A percentile compares a stretch with the other conserved stretches of the same genome.
These are phyloP conservation scores for Catocala nupta DNA, from an alignment of 2,888 invertebrate genomes.

Conservation along the genomic window DNA sequence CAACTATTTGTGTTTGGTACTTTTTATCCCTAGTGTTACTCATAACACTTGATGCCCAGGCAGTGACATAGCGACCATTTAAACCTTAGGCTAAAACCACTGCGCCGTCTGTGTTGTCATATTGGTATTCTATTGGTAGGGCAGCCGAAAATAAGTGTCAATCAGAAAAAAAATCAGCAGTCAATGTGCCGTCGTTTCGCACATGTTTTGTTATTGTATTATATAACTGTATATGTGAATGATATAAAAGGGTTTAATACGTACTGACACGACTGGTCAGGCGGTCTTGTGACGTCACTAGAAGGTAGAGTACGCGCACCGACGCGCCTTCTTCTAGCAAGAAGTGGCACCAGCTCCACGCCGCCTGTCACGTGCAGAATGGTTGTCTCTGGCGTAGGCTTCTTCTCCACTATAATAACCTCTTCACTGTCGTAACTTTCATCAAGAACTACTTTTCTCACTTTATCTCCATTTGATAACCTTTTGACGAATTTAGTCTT, in stretches of 20 bases:
- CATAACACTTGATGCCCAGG: too few species aligned
- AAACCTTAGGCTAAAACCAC: too few species aligned
- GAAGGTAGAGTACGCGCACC: constrained; percentile 82
- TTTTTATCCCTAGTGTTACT: too few species aligned
- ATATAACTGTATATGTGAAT: background rate
- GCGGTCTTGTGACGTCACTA: constrained; percentile 81
- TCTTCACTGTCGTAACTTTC: constrained; percentile 57
- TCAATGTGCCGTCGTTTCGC: too few species aligned
- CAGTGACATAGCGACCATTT: too few species aligned
- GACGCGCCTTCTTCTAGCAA: constrained; percentile 89
- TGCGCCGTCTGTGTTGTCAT: too few species aligned
- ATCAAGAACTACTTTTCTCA: constrained; percentile 61
- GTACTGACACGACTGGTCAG: constrained; percentile 79
- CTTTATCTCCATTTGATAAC: constrained; percentile 71
- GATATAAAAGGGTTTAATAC: constrained; percentile 52
- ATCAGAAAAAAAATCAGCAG: too few species aligned
- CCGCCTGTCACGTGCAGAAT: constrained; percentile 88
- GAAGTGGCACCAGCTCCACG: constrained; percentile 92
- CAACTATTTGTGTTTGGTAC: too few species aligned
- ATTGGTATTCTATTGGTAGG: too few species aligned
- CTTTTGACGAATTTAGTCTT: constrained; percentile 74
- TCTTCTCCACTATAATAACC: constrained; percentile 56
- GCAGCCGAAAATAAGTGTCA: too few species aligned
- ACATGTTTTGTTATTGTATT: background rate
- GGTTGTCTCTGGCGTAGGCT: constrained; percentile 75